phyloP scores from a whole-genome alignment of 2,797 vertebrate genomes.

The Micromesistius poutassou region DNA sequence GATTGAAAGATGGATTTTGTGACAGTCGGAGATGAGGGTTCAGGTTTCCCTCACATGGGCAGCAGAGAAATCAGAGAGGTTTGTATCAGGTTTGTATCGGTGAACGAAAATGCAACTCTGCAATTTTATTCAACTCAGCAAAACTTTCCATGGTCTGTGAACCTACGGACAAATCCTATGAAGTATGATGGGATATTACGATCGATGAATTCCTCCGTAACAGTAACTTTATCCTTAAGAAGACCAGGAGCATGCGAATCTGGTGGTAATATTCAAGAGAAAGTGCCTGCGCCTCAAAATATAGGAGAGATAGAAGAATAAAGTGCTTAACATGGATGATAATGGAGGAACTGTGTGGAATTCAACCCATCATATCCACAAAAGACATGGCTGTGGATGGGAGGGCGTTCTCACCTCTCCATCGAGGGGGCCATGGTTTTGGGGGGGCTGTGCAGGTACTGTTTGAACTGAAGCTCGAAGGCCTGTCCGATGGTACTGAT shows the following conservation, averaged over 20 bases:
- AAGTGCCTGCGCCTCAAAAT: neutral
- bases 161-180: neutral
- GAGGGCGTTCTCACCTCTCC: constrained; percentile 78
- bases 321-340: neutral
- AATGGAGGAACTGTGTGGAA: neutral
- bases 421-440: constrained; percentile 76
- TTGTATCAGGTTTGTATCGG: constrained; percentile 16
- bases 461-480: constrained; percentile 97
- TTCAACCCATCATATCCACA: neutral
- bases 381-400: neutral
- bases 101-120: constrained; percentile 19
- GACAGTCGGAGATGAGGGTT: constrained; percentile 28
- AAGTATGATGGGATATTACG: neutral
- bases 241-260: neutral
- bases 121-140: constrained; percentile 11
- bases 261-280: neutral
- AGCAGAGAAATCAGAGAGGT: constrained; percentile 29
- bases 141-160: neutral
- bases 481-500: constrained; percentile 97
- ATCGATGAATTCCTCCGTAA: neutral
- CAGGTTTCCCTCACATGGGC: constrained; percentile 21
- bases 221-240: neutral
- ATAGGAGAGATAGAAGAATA: neutral
- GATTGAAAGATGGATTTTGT: constrained; percentile 15
- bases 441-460: constrained; percentile 93